Conservation (phyloP, 92 coral and sea anemone genomes). For the Chrysogorgia sp. region DNA sequence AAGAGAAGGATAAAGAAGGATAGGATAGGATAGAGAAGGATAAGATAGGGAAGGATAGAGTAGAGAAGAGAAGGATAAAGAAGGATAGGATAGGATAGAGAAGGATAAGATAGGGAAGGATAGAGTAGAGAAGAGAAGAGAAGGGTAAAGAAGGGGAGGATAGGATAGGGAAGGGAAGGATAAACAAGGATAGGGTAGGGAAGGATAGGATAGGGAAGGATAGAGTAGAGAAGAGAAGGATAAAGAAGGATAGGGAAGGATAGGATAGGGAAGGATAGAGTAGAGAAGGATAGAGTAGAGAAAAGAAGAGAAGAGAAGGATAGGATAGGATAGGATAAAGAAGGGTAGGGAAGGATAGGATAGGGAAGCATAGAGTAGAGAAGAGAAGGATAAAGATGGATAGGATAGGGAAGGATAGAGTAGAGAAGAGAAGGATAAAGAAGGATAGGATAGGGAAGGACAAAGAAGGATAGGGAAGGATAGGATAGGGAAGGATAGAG, state of each 20-base stretch:
- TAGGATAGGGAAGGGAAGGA: neutral
- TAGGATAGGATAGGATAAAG: too few species aligned
- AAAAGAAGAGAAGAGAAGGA: too few species aligned
- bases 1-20: neutral
- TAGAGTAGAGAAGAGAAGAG: neutral
- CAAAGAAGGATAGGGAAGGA: neutral
- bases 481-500: neutral
- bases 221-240: neutral
- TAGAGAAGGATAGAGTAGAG: too few species aligned
- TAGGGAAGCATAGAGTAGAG: too few species aligned
- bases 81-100: neutral
- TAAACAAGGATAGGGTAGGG: neutral
- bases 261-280: too few species aligned
- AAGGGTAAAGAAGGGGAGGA: neutral
- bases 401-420: too few species aligned
- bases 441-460: neutral
- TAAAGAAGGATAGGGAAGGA: too few species aligned
- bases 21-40: neutral
- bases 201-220: neutral
- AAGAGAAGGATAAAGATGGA: too few species aligned
- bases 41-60: neutral
- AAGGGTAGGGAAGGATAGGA: too few species aligned
- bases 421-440: too few species aligned
- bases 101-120: neutral
- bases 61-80: neutral